Evolutionary conservation across 2,797 vertebrate species (phyloP).

Genomic region (Urocyon cinereoargenteus): DNA sequence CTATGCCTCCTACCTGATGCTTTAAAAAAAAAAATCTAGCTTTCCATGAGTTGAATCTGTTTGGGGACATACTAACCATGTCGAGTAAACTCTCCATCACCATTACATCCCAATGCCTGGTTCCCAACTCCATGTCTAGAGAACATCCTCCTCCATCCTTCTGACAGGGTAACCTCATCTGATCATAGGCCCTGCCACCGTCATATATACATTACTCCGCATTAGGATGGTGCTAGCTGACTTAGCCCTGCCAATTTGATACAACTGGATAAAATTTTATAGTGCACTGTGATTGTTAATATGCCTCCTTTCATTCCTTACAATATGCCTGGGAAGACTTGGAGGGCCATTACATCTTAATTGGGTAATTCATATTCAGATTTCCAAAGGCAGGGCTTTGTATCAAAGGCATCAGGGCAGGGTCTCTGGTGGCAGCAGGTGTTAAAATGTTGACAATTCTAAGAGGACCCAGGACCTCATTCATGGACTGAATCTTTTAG

Average conservation of each 20-base stretch:
- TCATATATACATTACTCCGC: not conserved
- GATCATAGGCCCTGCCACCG: conserved; percentile 48
- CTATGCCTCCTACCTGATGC: not conserved
- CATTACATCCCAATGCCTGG: not conserved
- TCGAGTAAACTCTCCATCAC: conserved; percentile 32
- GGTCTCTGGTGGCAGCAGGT: conserved; percentile 54
- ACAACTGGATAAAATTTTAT: conserved; percentile 83
- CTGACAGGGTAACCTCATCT: conserved; percentile 6
- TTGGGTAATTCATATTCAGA: conserved; percentile 84
- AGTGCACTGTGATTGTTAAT: conserved; percentile 79
- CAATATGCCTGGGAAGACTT: conserved; percentile 77
- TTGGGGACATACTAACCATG: not conserved
- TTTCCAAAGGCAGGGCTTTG: conserved; percentile 72
- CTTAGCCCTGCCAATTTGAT: conserved; percentile 79
- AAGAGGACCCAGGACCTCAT: not conserved
- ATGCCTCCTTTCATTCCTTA: conserved; percentile 80
- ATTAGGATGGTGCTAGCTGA: conserved; percentile 79
- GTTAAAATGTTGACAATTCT: conserved; percentile 71
- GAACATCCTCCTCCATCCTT: conserved; percentile 58
- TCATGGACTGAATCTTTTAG: conserved; percentile 59
- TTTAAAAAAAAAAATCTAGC: not conserved
- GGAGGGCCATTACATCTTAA: conserved; percentile 82
- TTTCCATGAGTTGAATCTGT: conserved; percentile 66
- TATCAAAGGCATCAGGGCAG: not conserved
- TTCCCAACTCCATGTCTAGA: too few species aligned